Percentiles rank a stretch among this genome's conserved stretches.
Conservation (phyloP, 2,797 vertebrate species). For the Syngnathus acus region DNA sequence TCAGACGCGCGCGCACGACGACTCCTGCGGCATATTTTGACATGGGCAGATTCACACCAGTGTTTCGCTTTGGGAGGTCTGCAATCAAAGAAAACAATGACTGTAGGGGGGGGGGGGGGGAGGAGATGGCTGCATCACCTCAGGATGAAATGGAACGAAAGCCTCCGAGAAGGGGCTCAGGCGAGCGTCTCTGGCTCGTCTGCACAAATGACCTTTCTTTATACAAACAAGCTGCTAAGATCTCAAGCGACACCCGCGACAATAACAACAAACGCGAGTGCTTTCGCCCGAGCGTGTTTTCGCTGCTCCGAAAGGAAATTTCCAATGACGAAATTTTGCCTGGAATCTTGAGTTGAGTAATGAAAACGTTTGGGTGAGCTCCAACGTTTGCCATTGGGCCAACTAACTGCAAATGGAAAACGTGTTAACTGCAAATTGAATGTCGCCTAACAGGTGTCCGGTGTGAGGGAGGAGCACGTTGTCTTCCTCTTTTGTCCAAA, state of each 20-base stretch:
- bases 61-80: neutral
- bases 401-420: constrained; percentile 63
- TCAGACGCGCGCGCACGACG: constrained; percentile 11
- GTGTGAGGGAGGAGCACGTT: constrained; percentile 24
- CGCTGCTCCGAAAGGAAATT: neutral
- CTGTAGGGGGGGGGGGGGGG: constrained; percentile 8
- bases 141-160: constrained; percentile 14
- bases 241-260: too few species aligned
- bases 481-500: constrained; percentile 17
- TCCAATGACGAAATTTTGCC: neutral
- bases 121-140: constrained; percentile 8
- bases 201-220: too few species aligned
- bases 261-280: too few species aligned
- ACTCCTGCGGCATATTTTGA: constrained; percentile 10
- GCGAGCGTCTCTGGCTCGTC: neutral
- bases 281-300: neutral
- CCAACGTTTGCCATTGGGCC: constrained; percentile 39
- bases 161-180: constrained; percentile 8
- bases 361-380: constrained; percentile 28
- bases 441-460: constrained; percentile 35
- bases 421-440: constrained; percentile 59
- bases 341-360: constrained; percentile 28
- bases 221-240: too few species aligned
- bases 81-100: constrained; percentile 6
- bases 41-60: constrained; percentile 12